A percentile compares a stretch with the other conserved stretches of the same genome.
Evolutionary conservation across 2,113 vertebrate species (phyloP).

Genomic region (Daphoenositta chrysoptera): DNA sequence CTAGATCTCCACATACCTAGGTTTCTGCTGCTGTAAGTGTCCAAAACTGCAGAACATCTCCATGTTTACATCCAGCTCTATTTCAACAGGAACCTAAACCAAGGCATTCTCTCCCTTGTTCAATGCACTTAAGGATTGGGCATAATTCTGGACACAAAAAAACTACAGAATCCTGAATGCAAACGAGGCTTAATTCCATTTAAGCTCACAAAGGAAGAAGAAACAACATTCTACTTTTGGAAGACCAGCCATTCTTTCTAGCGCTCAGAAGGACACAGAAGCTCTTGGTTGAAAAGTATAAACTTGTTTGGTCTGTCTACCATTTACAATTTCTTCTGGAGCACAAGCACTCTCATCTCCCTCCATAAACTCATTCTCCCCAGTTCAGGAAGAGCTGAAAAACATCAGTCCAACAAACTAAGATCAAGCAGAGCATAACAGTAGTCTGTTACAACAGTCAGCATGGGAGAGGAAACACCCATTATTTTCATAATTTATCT

Average conservation of each 20-base stretch:
- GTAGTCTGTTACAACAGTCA: neutral
- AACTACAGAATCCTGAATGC: neutral
- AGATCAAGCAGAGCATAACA: neutral
- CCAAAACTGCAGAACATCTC: neutral
- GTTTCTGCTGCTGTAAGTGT: neutral
- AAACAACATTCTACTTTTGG: neutral
- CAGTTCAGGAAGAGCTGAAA: neutral
- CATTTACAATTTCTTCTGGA: neutral
- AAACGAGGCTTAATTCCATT: neutral
- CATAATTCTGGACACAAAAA: neutral
- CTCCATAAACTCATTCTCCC: neutral
- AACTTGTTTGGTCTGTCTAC: neutral
- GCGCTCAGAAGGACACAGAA: neutral
- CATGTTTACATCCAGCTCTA: neutral
- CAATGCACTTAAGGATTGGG: accelerated
- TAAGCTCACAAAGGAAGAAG: neutral
- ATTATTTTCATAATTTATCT: neutral
- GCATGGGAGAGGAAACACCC: neutral
- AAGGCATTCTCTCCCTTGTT: neutral
- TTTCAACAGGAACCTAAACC: neutral
- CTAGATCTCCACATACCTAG: neutral
- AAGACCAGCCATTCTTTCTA: neutral
- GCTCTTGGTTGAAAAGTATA: neutral
- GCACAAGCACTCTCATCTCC: neutral
- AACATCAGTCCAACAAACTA: neutral